A percentile compares a stretch with the other conserved stretches of the same genome.
Conservation (phyloP, 2,888 invertebrate species). For the Diaprepes abbreviatus region DNA sequence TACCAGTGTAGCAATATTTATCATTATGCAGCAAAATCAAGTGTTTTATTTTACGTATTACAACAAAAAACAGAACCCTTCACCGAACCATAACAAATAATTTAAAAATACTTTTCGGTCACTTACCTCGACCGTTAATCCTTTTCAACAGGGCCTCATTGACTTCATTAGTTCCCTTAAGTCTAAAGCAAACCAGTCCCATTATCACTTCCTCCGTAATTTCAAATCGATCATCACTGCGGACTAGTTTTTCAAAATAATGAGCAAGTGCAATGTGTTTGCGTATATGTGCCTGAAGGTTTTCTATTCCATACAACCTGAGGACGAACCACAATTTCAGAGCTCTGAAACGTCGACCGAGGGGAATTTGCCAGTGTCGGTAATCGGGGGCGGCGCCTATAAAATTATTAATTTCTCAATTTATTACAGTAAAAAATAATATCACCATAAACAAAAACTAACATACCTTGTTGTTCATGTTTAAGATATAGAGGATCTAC, state of each 20-base stretch:
- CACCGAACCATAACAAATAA: no score
- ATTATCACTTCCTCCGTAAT: slow-evolving; percentile 90
- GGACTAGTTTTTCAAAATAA: slow-evolving; percentile 86
- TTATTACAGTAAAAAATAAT: neutral
- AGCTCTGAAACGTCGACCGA: slow-evolving; percentile 93
- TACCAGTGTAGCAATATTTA: no score
- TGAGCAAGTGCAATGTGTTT: slow-evolving; percentile 89
- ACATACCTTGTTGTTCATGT: slow-evolving; percentile 88
- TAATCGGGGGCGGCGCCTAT: slow-evolving; percentile 85
- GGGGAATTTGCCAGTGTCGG: slow-evolving; percentile 97
- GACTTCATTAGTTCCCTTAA: slow-evolving; percentile 87
- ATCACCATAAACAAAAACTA: neutral
- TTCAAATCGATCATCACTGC: slow-evolving; percentile 87
- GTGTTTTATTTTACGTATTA: no score
- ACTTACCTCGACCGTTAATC: slow-evolving; percentile 82
- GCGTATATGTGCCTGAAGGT: slow-evolving; percentile 88
- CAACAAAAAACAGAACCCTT: no score
- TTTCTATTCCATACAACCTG: slow-evolving; percentile 89
- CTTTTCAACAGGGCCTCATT: slow-evolving; percentile 86
- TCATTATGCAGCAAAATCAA: no score
- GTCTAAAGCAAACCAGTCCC: slow-evolving; percentile 95
- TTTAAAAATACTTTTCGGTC: no score
- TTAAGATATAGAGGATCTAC: slow-evolving; percentile 97
- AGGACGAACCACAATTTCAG: slow-evolving; percentile 97
- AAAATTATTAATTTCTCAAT: neutral